Evolutionary conservation across 2,797 vertebrate genomes (phyloP), one percentile per base, ranked within the genome.

Genomic region (Neoniphon sammara): DNA sequence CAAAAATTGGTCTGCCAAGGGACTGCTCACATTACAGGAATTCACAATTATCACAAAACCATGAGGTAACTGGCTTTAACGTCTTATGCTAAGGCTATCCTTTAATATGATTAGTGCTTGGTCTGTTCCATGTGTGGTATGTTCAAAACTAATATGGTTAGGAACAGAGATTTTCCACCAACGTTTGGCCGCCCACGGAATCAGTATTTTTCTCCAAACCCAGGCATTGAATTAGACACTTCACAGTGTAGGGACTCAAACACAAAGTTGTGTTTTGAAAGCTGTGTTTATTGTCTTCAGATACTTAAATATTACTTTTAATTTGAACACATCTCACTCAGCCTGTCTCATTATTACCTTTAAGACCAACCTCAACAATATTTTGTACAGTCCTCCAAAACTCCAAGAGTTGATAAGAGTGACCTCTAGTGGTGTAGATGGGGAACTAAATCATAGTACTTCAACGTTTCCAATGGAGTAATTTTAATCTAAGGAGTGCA

Each of bases 341-440:
- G 5, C 3, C 4, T 17, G 15, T 46, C 44, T 1, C 44, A 17
- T 46, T 46, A 46, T 17, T 46, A 17, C 44, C 15, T 46, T 46
- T 17, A 46, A 15, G 44, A 17, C 44, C 15, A 12, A 12, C 44
- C 5, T 46, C 14, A 46, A 12, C 15, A 46, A 17, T 46, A 46
- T 12, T 46, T 46, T 44, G 21, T 15, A 31, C 18, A 39, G 57
- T n/a, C 23, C 14, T 39, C 12, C 1, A 21, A 0, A 0, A 5
- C 9, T 80, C 5, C 53, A 74, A 65, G 1, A 11, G 20, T 79
- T 80, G 55, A 60, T 1, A 58, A 21, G 69, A 73, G 54, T 8
- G 70, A 60, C 0, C 66, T 87, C 90, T 90, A 54, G 80, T 84
- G 87, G 71, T 34, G 5, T n/a, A 7, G 1, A 0, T 18, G 2